Conservation (phyloP, 2,888 invertebrate species). For the Athetis lepigone region DNA sequence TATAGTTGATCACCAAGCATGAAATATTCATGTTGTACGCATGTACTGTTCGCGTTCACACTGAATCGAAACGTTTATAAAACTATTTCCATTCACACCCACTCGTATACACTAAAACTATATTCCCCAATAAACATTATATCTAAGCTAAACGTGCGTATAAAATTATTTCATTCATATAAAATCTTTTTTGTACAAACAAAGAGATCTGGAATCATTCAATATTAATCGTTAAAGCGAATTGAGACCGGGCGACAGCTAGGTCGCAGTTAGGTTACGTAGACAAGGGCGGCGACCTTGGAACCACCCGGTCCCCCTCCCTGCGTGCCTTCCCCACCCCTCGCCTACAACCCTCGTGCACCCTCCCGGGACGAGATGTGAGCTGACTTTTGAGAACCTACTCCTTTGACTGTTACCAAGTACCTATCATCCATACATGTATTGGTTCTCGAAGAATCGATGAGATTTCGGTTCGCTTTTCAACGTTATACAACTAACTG, state of each 20-base stretch:
- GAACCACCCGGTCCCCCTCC: slow-evolving; percentile 57
- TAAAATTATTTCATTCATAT: slow-evolving; percentile 54
- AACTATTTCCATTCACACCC: slow-evolving; percentile 49
- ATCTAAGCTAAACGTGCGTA: slow-evolving; percentile 24
- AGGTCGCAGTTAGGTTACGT: slow-evolving; percentile 84
- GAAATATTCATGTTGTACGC: slow-evolving; percentile 48
- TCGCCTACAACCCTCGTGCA: slow-evolving; percentile 45
- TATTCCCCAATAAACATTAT: slow-evolving; percentile 38
- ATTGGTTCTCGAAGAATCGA: slow-evolving; percentile 59
- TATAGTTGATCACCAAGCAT: slow-evolving; percentile 35
- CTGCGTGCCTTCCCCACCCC: slow-evolving; percentile 46
- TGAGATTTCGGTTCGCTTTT: slow-evolving; percentile 39
- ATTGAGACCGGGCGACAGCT: slow-evolving; percentile 80
- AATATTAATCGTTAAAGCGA: slow-evolving; percentile 81
- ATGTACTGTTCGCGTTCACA: slow-evolving; percentile 28
- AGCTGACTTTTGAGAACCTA: slow-evolving; percentile 83
- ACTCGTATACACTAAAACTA: slow-evolving; percentile 32
- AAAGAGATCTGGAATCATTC: slow-evolving; percentile 68
- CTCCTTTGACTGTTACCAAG: slow-evolving; percentile 76
- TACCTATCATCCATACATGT: slow-evolving; percentile 61
- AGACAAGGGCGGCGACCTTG: slow-evolving; percentile 89
- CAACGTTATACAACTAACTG: slow-evolving; percentile 30
- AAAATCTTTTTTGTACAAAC: slow-evolving; percentile 44
- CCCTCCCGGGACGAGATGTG: slow-evolving; percentile 78
- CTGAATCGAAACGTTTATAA: slow-evolving; percentile 43